Evolutionary conservation across 1,140 invertebrate species (phyloP).

Genomic region (Drosophila mayri): DNA sequence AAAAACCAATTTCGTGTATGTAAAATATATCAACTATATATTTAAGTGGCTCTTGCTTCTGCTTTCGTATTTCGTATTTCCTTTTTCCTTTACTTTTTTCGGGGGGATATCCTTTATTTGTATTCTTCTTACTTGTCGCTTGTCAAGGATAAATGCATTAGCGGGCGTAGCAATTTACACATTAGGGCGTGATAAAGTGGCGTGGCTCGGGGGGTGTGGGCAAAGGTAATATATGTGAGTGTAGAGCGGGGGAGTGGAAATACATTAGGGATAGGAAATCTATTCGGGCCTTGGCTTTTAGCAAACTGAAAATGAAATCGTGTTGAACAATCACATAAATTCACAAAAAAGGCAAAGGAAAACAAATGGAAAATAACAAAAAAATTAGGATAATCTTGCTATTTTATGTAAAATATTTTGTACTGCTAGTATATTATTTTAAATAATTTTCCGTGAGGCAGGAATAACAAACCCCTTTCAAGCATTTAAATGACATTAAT

Average conservation of each 20-base stretch:
- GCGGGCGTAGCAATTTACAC: conserved; percentile 61
- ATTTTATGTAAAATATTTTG: neutral
- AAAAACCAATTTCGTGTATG: conserved; percentile 83
- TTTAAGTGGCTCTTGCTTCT: conserved; percentile 69
- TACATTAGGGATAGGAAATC: conserved; percentile 44
- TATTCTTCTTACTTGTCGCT: conserved; percentile 60
- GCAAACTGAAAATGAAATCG: conserved; percentile 31
- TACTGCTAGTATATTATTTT: no score
- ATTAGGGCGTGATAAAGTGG: conserved; percentile 59
- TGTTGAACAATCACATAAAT: conserved; percentile 41
- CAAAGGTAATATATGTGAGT: conserved; percentile 60
- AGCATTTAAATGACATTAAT: conserved; percentile 6
- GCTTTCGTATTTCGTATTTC: conserved; percentile 35
- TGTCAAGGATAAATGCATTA: conserved; percentile 70
- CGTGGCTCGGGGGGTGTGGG: conserved; percentile 20
- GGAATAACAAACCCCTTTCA: no score
- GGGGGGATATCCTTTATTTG: conserved; percentile 32
- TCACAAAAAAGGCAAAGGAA: neutral
- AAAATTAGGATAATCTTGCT: neutral
- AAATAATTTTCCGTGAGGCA: neutral
- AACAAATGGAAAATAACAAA: neutral
- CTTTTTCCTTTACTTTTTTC: conserved; percentile 12
- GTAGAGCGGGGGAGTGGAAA: conserved; percentile 13
- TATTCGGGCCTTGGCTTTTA: conserved; percentile 19
- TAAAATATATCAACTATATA: conserved; percentile 83